Conservation (phyloP, 2,113 vertebrate genomes). For the Alaudala cheleensis region DNA sequence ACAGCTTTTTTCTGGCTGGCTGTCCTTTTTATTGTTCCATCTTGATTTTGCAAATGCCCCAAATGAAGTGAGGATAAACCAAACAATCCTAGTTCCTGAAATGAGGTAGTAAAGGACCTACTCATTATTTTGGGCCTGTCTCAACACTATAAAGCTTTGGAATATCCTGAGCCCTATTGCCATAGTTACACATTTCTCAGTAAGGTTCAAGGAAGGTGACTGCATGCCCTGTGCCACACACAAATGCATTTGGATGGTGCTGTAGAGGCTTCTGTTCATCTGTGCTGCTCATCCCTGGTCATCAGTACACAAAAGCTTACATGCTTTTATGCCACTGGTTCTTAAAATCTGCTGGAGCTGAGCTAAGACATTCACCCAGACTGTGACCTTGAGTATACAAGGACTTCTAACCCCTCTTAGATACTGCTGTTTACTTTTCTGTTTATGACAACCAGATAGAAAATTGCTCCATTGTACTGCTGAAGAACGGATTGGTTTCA, state of each 20-base stretch:
- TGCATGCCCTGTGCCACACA: not conserved
- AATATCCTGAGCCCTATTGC: not conserved
- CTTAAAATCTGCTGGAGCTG: not conserved
- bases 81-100: not conserved
- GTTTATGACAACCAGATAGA: slow-evolving; percentile 44
- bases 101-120: not conserved
- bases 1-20: not conserved
- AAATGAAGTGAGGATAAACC: not conserved
- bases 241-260: not conserved
- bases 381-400: not conserved
- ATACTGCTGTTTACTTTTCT: slow-evolving; percentile 35
- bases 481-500: slow-evolving; percentile 15
- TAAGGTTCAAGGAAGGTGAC: not conserved
- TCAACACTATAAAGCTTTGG: not conserved
- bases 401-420: slow-evolving; percentile 7
- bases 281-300: not conserved
- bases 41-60: not conserved
- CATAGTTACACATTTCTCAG: not conserved
- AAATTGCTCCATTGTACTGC: slow-evolving; percentile 34
- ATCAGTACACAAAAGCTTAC: not conserved
- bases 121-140: not conserved
- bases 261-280: not conserved
- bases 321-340: not conserved
- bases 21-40: not conserved
- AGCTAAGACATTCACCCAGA: not conserved